Conservation (phyloP, 2,888 invertebrate species). For the Tenodera sinensis region DNA sequence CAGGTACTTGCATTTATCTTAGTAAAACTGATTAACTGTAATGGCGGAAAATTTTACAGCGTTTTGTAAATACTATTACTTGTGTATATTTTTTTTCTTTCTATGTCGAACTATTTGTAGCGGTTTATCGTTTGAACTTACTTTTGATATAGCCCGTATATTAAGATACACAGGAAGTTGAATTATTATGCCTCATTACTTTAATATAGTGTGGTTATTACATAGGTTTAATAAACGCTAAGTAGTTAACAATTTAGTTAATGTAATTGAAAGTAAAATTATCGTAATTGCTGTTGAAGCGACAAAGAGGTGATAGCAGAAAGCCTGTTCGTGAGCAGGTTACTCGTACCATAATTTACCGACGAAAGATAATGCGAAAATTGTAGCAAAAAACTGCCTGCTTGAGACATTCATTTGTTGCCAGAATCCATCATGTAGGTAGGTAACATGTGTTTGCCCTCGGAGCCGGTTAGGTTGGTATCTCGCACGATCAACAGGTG, state of each 20-base stretch:
- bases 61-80: no score
- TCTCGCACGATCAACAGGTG: not conserved
- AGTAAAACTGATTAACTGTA: no score
- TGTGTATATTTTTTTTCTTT: no score
- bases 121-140: no score
- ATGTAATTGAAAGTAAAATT: not conserved
- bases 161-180: no score
- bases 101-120: no score
- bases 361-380: not conserved
- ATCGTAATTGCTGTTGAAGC: not conserved
- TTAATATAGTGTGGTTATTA: not conserved
- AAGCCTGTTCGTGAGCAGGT: not conserved
- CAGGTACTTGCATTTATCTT: no score
- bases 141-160: no score
- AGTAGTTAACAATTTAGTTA: not conserved
- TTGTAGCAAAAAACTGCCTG: not conserved
- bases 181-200: no score
- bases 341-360: not conserved
- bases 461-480: no score
- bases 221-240: not conserved
- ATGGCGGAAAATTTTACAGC: no score
- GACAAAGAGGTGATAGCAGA: not conserved
- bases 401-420: not conserved
- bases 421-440: no score
- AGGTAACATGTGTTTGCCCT: not conserved